phyloP scores from a whole-genome alignment of 1,140 invertebrate species.

The Sinella curviseta region DNA sequence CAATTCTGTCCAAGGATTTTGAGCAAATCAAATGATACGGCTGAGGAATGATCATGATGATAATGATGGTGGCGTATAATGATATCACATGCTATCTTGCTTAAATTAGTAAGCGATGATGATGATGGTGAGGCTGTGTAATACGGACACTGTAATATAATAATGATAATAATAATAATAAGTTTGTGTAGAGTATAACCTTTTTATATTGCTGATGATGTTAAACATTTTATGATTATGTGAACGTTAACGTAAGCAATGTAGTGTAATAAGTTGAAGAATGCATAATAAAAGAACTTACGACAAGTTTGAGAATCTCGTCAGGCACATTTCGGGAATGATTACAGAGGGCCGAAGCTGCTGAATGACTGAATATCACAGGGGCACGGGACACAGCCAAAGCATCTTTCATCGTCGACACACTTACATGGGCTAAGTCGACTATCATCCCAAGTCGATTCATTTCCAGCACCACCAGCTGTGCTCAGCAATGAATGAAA shows the following conservation, averaged over 20 bases:
- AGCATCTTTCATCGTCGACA: conserved; percentile 57
- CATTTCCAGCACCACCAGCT: conserved; percentile 50
- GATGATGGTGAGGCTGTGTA: too few species aligned
- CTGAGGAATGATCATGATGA: too few species aligned
- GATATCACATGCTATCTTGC: too few species aligned
- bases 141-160: too few species aligned
- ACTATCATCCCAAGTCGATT: conserved; percentile 58
- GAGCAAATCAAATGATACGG: too few species aligned
- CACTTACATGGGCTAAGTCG: conserved; percentile 59
- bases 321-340: conserved; percentile 60
- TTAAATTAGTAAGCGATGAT: too few species aligned
- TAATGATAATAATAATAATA: too few species aligned
- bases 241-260: background rate
- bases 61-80: too few species aligned
- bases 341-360: conserved; percentile 57
- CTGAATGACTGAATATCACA: conserved; percentile 61
- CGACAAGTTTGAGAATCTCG: conserved; percentile 56
- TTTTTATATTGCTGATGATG: too few species aligned
- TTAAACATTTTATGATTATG: background rate
- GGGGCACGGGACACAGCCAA: conserved; percentile 55
- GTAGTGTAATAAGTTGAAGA: background rate
- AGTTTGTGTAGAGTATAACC: too few species aligned
- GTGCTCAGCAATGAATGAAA: conserved; percentile 21
- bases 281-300: conserved; percentile 48
- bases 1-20: too few species aligned